Conservation (phyloP, 2,113 vertebrate species). For the Colius striatus region DNA sequence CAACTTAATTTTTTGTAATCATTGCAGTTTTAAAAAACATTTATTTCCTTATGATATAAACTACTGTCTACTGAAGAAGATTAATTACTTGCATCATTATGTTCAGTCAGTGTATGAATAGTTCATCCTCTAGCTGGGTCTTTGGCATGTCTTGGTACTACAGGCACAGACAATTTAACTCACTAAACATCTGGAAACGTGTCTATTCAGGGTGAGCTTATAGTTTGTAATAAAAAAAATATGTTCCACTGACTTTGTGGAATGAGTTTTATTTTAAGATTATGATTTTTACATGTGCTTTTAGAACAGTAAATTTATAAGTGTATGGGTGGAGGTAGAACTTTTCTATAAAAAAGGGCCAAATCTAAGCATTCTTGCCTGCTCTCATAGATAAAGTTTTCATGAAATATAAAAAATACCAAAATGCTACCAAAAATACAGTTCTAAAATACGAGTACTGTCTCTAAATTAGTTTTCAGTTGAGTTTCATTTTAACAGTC, state of each 20-base stretch:
- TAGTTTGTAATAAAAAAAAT: constrained; percentile 43
- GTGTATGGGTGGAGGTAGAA: not conserved
- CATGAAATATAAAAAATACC: too few species aligned
- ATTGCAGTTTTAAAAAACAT: not conserved
- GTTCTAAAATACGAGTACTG: not conserved
- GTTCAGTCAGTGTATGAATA: not conserved
- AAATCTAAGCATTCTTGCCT: not conserved
- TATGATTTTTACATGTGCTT: constrained; percentile 58
- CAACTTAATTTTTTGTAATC: not conserved
- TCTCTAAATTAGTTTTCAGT: not conserved
- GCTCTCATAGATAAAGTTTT: not conserved
- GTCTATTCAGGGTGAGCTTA: constrained; percentile 29
- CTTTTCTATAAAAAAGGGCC: not conserved
- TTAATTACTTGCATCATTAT: not conserved
- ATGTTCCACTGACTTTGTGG: constrained; percentile 60
- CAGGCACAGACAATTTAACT: constrained; percentile 27
- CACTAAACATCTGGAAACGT: constrained; percentile 60
- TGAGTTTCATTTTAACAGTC: not conserved
- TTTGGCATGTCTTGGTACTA: constrained; percentile 32
- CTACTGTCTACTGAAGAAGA: not conserved
- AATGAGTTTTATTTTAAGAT: constrained; percentile 64
- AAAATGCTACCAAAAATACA: not conserved
- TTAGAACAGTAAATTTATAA: constrained; percentile 34
- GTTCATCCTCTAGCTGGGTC: not conserved
- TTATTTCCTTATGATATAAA: not conserved